Evolutionary conservation across 1,140 invertebrate species (phyloP).

Genomic region (Neomicropteryx cornuta): DNA sequence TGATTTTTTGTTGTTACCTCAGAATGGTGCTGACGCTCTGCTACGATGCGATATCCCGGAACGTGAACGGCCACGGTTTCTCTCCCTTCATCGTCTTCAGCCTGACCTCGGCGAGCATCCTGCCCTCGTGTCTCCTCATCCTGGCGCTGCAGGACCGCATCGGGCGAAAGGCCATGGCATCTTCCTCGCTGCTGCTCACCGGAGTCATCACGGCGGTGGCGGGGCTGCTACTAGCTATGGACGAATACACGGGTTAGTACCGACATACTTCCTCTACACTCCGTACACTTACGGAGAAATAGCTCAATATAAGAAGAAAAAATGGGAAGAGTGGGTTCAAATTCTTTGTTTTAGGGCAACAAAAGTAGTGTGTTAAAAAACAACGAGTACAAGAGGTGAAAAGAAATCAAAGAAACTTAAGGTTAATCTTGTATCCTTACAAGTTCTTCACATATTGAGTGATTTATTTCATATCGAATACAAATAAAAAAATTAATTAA

Average conservation of each 20-base stretch:
- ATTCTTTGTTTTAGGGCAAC: no score
- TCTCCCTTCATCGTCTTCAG: constrained; percentile 48
- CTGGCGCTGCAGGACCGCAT: constrained; percentile 44
- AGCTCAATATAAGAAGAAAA: not conserved
- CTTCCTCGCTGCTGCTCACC: constrained; percentile 39
- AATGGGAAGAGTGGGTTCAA: not conserved
- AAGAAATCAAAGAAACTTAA: no score
- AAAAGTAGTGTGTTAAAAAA: no score
- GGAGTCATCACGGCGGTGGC: constrained; percentile 37
- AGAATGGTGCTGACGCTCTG: constrained; percentile 50
- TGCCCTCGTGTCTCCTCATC: constrained; percentile 48
- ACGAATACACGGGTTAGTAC: constrained; percentile 13
- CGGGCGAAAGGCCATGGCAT: constrained; percentile 46
- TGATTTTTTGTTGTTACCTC: constrained; percentile 11
- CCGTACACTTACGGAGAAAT: not conserved
- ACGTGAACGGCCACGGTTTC: constrained; percentile 44
- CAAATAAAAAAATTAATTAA: no score
- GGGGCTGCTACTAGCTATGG: constrained; percentile 26
- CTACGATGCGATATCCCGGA: constrained; percentile 51
- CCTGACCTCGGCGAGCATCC: constrained; percentile 40
- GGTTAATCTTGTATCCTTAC: no score
- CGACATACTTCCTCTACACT: not conserved
- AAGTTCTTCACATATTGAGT: no score
- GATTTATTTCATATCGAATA: no score
- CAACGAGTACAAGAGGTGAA: no score